A percentile compares a stretch with the other conserved stretches of the same genome.
These are phyloP conservation scores for Stramonita haemastoma DNA, from an alignment of 2,888 invertebrate species.

Conservation along the genomic window DNA sequence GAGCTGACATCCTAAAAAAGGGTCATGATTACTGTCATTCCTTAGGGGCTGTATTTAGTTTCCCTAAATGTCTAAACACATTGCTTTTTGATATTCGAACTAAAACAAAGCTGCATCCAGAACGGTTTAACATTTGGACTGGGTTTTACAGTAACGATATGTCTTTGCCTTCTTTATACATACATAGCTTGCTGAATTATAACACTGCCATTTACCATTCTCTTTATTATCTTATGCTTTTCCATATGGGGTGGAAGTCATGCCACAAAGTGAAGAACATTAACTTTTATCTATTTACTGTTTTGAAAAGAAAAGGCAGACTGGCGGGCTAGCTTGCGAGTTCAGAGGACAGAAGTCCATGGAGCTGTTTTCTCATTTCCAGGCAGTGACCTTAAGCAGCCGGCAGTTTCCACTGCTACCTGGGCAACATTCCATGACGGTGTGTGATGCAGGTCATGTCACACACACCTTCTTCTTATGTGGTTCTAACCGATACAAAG, in stretches of 20 bases:
- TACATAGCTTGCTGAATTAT: background rate
- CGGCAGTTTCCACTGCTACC: no score
- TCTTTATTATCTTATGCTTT: background rate
- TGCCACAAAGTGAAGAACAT: background rate
- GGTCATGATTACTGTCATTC: background rate
- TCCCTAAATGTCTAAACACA: background rate
- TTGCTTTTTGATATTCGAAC: background rate
- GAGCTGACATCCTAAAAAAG: background rate
- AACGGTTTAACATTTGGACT: background rate
- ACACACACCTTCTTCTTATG: background rate
- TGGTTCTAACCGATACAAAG: background rate
- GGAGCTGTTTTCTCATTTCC: background rate
- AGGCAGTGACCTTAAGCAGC: background rate
- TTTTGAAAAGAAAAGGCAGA: background rate
- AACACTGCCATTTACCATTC: background rate
- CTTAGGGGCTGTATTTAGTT: background rate
- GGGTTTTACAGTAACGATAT: background rate
- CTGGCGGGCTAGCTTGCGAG: background rate
- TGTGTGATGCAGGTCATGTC: background rate
- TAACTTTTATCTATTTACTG: background rate
- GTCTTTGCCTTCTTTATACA: background rate
- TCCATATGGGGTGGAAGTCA: background rate
- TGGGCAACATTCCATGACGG: background rate
- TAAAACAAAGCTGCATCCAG: background rate
- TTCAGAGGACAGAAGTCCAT: background rate